phyloP scores from a whole-genome alignment of 2,888 invertebrate genomes.

The Invenusta paracnida region DNA sequence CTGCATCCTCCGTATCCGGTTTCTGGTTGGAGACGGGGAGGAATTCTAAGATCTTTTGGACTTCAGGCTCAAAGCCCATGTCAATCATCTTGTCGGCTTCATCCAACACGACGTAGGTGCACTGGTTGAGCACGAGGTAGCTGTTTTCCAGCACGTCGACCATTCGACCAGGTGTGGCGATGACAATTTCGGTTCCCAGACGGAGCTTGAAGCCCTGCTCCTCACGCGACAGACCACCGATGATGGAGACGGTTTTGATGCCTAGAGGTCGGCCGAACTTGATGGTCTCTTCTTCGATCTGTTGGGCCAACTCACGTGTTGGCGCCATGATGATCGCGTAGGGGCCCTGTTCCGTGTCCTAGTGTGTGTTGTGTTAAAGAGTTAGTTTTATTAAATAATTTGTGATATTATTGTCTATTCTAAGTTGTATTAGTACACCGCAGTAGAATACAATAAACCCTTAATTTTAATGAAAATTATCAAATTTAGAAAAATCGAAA shows the following conservation, averaged over 20 bases:
- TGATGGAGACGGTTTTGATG: slow-evolving; percentile 59
- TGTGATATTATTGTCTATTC: no score
- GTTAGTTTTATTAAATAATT: no score
- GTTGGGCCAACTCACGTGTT: slow-evolving; percentile 96
- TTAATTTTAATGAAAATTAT: no score
- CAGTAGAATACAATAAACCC: no score
- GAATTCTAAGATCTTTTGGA: slow-evolving; percentile 91
- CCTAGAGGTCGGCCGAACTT: slow-evolving; percentile 76
- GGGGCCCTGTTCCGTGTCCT: slow-evolving; percentile 71
- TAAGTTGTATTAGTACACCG: no score
- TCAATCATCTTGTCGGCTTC: slow-evolving; percentile 98
- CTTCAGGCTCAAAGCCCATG: slow-evolving; percentile 95
- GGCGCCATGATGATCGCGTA: slow-evolving; percentile 98
- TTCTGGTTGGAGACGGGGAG: slow-evolving; percentile 97
- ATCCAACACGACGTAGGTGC: slow-evolving; percentile 83
- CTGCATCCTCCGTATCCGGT: slow-evolving; percentile 95
- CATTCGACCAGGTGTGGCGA: slow-evolving; percentile 97
- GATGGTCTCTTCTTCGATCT: slow-evolving; percentile 96
- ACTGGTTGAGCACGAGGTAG: slow-evolving; percentile 89
- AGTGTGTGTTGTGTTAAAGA: no score
- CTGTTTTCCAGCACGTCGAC: slow-evolving; percentile 96
- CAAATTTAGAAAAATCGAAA: no score
- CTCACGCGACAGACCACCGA: slow-evolving; percentile 75
- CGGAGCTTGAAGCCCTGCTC: slow-evolving; percentile 94
- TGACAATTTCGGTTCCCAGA: slow-evolving; percentile 91